Evolutionary conservation across 2,797 vertebrate genomes (phyloP), one percentile per base, ranked within the genome.

Genomic region (Halcyon badia): DNA sequence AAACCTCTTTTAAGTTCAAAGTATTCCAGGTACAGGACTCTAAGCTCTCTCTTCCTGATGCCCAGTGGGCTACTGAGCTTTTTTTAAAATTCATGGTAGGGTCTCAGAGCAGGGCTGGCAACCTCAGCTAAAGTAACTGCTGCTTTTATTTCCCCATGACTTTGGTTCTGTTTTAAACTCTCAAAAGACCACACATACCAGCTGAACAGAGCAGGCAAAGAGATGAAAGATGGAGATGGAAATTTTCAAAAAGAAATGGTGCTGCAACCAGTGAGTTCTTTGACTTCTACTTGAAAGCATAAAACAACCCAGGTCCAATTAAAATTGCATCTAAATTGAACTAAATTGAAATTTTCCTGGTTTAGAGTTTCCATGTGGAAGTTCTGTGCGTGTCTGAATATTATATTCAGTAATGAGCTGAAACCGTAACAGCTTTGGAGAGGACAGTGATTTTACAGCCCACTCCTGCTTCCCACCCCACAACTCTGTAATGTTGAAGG

Each of bases 1-100:
- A 94, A 94, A 83, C 44, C 37, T 75, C 86, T 94, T 94, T 89
- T 69, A 92, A 94, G 80, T 91, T 94, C 90, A 89, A 87, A 96
- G 88, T 46, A 30, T 73, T 77, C 84, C 73, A 68, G 93, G 80
- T 71, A 51, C 80, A 37, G 66, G 89, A 78, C 77, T 96, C 80
- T 89, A 93, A 94, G 70, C 54, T 90, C 68, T 75, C 76, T 95
- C 60, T 95, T 82, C 95, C 68, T 92, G 71, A 73, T 75, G 91
- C 93, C 70, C 93, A 83, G 90, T 89, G 80, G 83, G 70, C 80
- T 90, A 62, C 86, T 71, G 71, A 57, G 49, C 28, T 85, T 92
- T 93, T 81, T 80, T 75, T 44, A 48, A 95, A 95, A 94, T 84
- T 89, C 90, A 44, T 77, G 83, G 31, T 68, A 70, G n/a, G 15